These are phyloP conservation scores for Trachelipus rathkii DNA, from an alignment of 1,140 invertebrate genomes.

Conservation along the genomic window DNA sequence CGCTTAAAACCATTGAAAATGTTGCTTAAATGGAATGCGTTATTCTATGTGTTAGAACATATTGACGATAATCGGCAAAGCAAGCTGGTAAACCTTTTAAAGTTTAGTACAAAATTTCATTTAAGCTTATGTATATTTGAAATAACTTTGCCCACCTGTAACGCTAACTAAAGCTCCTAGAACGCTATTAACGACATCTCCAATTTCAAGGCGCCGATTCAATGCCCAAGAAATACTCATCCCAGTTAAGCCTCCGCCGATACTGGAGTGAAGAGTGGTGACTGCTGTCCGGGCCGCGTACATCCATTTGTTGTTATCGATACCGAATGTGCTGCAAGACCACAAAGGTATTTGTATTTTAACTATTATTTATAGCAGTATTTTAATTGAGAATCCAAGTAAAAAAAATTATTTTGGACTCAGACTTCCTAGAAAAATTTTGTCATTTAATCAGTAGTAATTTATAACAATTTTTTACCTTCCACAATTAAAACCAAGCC, in stretches of 20 bases:
- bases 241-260: slow-evolving; percentile 77
- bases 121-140: neutral
- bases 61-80: no score
- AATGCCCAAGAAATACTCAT: slow-evolving; percentile 63
- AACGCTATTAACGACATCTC: slow-evolving; percentile 83
- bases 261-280: slow-evolving; percentile 81
- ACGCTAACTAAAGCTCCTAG: slow-evolving; percentile 79
- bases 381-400: no score
- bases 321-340: slow-evolving; percentile 55
- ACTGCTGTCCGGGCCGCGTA: slow-evolving; percentile 83
- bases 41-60: no score
- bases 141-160: slow-evolving; percentile 61
- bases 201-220: slow-evolving; percentile 70
- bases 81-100: no score
- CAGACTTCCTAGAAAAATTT: no score
- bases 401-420: no score
- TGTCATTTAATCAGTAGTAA: neutral
- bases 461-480: slow-evolving; percentile 47
- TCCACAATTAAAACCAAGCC: slow-evolving; percentile 89
- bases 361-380: no score
- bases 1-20: no score
- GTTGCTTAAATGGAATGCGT: no score
- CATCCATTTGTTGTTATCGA: slow-evolving; percentile 71
- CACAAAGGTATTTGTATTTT: no score
- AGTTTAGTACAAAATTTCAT: no score